Base-by-base conservation (phyloP, 2,113 vertebrate species). In the cattle (Bos taurus) region DNA sequence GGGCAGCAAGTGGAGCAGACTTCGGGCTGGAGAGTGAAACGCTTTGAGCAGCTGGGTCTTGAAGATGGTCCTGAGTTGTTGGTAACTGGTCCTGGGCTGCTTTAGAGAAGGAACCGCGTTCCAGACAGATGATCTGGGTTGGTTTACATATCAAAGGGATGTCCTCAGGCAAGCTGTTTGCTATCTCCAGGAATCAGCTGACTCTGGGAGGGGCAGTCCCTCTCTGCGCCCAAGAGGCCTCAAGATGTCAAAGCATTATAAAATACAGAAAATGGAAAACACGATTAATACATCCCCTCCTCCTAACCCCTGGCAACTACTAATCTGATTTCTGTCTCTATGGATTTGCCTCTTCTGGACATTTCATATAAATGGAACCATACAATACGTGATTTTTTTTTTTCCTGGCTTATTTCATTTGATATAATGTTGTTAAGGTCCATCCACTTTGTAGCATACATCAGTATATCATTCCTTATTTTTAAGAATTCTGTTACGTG, bases 381-480 rank as follows among this genome's bases (percentile, higher is more conserved):
- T 4, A 5, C 0, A 43, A 33, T 8, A 8, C 0, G 2, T 19
- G 36, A 5, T 43, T 6, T 19, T 28, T 36, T 62, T 62, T 5
- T 40, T 4, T 40, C 28, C 60, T n/a, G 40, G 19, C 64, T 91
- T 56, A 23, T 57, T 28, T 40, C 28, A 33, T 8, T 11, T 14
- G 28, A 26, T 25, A 1, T n/a, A 2, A 1, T 6, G 43, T 17
- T 74, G 78, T 46, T 52, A 36, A 46, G 81, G 11, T 5, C 43
- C 28, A 5, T 25, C 43, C n/a, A 2, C 1, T 6, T 8, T 6
- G 16, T 2, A 7, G 59, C 3, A 4, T 1, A 6, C 2, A 0
- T 40, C 9, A 0, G 17, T 0, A 5, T 33, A 25, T 60, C 21
- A 9, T 36, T 28, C 30, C 62, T 56, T 52, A 81, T n/a, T 82